phyloP scores from a whole-genome alignment of 2,888 invertebrate species.

The Troides aeacus region DNA sequence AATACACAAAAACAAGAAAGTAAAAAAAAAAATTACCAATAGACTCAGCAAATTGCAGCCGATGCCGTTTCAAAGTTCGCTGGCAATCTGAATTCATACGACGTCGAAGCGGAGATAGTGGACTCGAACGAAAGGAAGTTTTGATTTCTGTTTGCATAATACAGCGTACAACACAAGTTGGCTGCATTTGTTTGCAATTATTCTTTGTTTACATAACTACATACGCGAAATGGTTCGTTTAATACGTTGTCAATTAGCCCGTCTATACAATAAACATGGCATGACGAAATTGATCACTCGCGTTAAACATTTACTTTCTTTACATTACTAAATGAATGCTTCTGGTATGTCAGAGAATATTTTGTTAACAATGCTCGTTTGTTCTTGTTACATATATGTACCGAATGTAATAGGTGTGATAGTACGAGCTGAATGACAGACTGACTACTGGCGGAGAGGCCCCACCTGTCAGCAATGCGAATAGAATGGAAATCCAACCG shows the following conservation, averaged over 20 bases:
- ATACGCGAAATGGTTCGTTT: slow-evolving; percentile 12
- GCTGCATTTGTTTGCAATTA: slow-evolving; percentile 28
- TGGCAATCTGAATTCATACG: slow-evolving; percentile 56
- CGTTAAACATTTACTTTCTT: background rate
- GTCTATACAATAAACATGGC: background rate
- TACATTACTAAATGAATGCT: background rate
- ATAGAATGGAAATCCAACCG: slow-evolving; percentile 46
- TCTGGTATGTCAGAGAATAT: background rate
- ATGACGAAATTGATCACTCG: slow-evolving; percentile 2
- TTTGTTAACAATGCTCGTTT: background rate
- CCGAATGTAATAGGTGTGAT: too few species aligned
- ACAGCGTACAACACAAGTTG: slow-evolving; percentile 32
- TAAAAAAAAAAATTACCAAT: slow-evolving; percentile 9
- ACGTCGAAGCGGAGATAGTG: slow-evolving; percentile 45
- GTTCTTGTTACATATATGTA: too few species aligned
- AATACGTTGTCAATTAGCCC: background rate
- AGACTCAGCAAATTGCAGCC: slow-evolving; percentile 30
- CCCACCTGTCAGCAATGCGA: slow-evolving; percentile 61
- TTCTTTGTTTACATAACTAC: slow-evolving; percentile 27
- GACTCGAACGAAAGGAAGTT: slow-evolving; percentile 58
- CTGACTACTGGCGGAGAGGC: slow-evolving; percentile 52
- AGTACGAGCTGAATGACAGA: slow-evolving; percentile 36
- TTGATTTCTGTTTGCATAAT: slow-evolving; percentile 62
- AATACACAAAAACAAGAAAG: background rate
- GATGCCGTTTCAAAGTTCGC: slow-evolving; percentile 42